Conservation (phyloP, 2,888 invertebrate genomes). For the Mactromeris polynyma region DNA sequence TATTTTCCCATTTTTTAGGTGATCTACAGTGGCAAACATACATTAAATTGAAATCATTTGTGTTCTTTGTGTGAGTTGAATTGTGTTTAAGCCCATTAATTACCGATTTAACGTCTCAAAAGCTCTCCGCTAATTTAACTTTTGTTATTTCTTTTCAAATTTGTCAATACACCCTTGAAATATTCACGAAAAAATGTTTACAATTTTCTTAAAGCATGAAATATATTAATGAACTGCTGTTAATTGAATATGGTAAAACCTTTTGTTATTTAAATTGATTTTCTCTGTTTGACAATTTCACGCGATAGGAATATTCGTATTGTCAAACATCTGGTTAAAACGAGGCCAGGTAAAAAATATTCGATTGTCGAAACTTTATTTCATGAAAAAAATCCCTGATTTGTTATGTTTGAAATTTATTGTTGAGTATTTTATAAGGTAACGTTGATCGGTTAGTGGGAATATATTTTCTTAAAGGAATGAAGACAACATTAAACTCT, state of each 20-base stretch:
- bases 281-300: conserved; percentile 20
- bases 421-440: not conserved
- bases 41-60: not conserved
- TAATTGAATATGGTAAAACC: conserved; percentile 21
- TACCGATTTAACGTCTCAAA: not conserved
- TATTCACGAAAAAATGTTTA: not conserved
- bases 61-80: not conserved
- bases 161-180: not conserved
- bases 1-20: not conserved
- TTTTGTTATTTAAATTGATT: conserved; percentile 22
- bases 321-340: not conserved
- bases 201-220: conserved; percentile 10
- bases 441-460: not conserved
- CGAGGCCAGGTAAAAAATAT: not conserved
- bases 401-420: not conserved
- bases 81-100: not conserved
- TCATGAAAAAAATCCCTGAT: not conserved
- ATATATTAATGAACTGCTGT: conserved; percentile 5
- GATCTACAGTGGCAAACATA: not conserved
- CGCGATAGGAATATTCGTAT: conserved; percentile 16
- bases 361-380: not conserved
- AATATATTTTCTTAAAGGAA: not conserved
- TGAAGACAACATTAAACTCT: not conserved
- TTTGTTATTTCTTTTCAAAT: not conserved
- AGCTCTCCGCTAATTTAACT: not conserved